Percentiles rank a stretch among this genome's conserved stretches.
Evolutionary conservation across 2,113 vertebrate species (phyloP).

Genomic region (Gadus macrocephalus): DNA sequence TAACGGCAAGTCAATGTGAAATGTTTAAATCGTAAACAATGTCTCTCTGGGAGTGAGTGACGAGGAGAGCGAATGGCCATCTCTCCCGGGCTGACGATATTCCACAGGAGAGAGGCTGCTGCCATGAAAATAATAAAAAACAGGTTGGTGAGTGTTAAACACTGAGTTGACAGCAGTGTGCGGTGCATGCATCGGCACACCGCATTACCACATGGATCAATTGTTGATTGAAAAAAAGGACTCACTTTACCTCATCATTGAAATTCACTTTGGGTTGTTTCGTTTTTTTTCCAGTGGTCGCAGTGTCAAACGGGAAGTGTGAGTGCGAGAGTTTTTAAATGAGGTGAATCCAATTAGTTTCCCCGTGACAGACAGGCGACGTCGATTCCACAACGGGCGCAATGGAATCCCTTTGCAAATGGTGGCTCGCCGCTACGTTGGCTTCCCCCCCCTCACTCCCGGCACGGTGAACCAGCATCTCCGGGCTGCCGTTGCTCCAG

Average conservation of each 20-base stretch:
- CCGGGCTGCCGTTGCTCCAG: slow-evolving; percentile 37
- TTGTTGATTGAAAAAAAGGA: no score
- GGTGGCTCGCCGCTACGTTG: slow-evolving; percentile 24
- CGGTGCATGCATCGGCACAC: no score
- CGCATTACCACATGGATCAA: no score
- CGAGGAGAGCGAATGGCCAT: no score
- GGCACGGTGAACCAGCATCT: slow-evolving; percentile 28
- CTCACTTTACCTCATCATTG: slow-evolving; percentile 3
- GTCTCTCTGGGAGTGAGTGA: no score
- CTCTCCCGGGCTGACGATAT: no score
- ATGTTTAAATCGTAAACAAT: no score
- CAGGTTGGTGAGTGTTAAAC: no score
- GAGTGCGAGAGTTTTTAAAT: slow-evolving; percentile 17
- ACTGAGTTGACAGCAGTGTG: no score
- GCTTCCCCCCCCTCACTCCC: slow-evolving; percentile 29
- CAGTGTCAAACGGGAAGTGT: neutral
- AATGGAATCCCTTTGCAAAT: slow-evolving; percentile 24
- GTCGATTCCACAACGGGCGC: slow-evolving; percentile 17
- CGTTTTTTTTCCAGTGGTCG: slow-evolving; percentile 13
- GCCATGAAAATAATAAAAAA: no score
- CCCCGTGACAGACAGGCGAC: slow-evolving; percentile 7
- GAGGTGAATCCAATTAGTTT: slow-evolving; percentile 23
- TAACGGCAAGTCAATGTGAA: no score
- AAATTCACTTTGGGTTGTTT: slow-evolving; percentile 17
- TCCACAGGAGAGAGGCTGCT: no score